Evolutionary conservation across 2,888 invertebrate species (phyloP).

Genomic region (Geophilus truncorum): DNA sequence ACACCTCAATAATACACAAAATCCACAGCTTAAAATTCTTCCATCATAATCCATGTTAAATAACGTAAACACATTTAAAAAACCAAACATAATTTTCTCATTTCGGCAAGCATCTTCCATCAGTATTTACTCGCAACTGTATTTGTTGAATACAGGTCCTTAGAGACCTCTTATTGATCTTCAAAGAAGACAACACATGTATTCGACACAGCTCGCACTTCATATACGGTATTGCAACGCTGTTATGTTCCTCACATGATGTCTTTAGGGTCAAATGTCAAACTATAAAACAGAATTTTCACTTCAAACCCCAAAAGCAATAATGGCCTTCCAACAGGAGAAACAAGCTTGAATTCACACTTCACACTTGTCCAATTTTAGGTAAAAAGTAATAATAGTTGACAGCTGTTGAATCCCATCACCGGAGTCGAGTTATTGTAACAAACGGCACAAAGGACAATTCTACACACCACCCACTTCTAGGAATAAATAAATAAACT

Average conservation of each 20-base stretch:
- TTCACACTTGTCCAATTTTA: neutral
- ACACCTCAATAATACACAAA: too few relatives aligned
- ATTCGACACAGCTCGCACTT: neutral
- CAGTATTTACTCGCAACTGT: neutral
- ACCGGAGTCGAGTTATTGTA: neutral
- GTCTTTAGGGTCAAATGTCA: constrained; percentile 9
- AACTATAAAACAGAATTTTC: constrained; percentile 12
- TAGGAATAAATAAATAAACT: too few relatives aligned
- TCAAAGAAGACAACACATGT: neutral
- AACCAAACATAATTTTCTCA: neutral
- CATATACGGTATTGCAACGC: neutral
- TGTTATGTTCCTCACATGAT: neutral
- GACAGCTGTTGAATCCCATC: neutral
- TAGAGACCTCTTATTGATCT: neutral
- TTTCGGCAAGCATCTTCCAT: neutral
- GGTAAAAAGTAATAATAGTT: neutral
- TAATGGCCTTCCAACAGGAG: neutral
- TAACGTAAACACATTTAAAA: neutral
- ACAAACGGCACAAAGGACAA: too few relatives aligned
- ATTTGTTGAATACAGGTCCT: neutral
- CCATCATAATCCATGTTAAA: too few relatives aligned
- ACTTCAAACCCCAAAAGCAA: constrained; percentile 23
- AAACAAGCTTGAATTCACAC: neutral
- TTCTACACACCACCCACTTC: too few relatives aligned
- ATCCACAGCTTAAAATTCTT: too few relatives aligned